Conservation (phyloP, 2,888 invertebrate genomes). For the Cancer borealis region DNA sequence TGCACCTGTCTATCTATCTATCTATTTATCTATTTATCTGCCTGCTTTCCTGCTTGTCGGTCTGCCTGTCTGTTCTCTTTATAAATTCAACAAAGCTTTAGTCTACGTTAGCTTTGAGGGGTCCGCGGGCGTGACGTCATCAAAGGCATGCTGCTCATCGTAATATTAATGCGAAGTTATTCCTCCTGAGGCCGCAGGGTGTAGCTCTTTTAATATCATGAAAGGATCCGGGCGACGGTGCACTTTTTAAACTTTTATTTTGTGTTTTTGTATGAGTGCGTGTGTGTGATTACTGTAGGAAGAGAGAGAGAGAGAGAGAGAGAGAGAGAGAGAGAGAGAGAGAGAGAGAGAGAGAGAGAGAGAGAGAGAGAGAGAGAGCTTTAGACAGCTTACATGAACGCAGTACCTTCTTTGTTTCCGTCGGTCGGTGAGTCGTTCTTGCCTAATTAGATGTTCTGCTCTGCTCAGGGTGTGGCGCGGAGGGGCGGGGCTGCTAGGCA, state of each 20-base stretch:
- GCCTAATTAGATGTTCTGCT: too few relatives aligned
- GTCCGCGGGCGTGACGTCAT: background rate
- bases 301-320: constrained; percentile 47
- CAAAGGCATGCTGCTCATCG: background rate
- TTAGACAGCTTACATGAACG: too few relatives aligned
- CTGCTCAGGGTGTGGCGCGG: too few relatives aligned
- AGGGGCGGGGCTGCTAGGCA: too few relatives aligned
- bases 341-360: constrained; percentile 60
- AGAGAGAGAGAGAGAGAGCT: constrained; percentile 53
- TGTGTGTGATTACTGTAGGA: background rate
- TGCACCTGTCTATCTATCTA: background rate
- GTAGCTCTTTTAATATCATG: background rate
- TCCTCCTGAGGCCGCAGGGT: background rate
- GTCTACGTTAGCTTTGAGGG: background rate
- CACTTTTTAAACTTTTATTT: background rate
- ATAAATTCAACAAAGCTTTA: background rate
- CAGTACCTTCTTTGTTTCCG: too few relatives aligned
- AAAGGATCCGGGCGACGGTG: background rate
- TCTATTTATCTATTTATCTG: too few relatives aligned
- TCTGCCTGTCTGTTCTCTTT: background rate
- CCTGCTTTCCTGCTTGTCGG: too few relatives aligned
- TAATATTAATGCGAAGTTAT: background rate
- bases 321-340: constrained; percentile 57
- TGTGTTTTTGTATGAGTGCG: background rate
- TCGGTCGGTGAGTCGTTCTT: too few relatives aligned